Conservation (phyloP, 2,113 vertebrate species). For the Microcebus lehilahytsara region DNA sequence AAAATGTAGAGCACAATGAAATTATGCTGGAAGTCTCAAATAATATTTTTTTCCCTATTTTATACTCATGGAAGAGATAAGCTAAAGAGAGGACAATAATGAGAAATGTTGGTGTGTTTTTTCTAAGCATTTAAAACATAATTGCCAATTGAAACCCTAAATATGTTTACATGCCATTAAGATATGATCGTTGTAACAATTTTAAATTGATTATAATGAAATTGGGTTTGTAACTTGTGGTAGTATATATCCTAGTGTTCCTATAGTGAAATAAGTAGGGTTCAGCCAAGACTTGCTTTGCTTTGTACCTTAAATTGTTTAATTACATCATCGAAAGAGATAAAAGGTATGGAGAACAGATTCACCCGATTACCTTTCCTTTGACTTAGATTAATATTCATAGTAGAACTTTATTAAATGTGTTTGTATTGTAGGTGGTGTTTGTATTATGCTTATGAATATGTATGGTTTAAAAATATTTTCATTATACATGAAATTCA, state of each 20-base stretch:
- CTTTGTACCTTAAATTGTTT: constrained; percentile 46
- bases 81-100: constrained; percentile 51
- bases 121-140: constrained; percentile 53
- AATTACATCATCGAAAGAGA: constrained; percentile 67
- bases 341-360: constrained; percentile 63
- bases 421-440: constrained; percentile 84
- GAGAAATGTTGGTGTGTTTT: constrained; percentile 47
- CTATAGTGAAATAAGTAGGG: constrained; percentile 65
- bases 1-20: constrained; percentile 57
- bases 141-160: constrained; percentile 54
- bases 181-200: constrained; percentile 36
- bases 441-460: constrained; percentile 82
- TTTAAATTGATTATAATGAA: constrained; percentile 1
- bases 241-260: constrained; percentile 60
- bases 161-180: constrained; percentile 78
- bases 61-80: constrained; percentile 52
- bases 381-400: constrained; percentile 71
- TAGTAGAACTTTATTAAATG: constrained; percentile 76
- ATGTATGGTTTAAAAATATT: constrained; percentile 82
- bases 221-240: constrained; percentile 61
- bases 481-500: constrained; percentile 83
- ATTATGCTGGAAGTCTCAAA: constrained; percentile 52
- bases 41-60: constrained; percentile 75
- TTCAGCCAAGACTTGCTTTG: constrained; percentile 78
- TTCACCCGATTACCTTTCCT: constrained; percentile 61